Evolutionary conservation across 2,113 vertebrate species (phyloP).

Genomic region (Eptatretus burgeri): DNA sequence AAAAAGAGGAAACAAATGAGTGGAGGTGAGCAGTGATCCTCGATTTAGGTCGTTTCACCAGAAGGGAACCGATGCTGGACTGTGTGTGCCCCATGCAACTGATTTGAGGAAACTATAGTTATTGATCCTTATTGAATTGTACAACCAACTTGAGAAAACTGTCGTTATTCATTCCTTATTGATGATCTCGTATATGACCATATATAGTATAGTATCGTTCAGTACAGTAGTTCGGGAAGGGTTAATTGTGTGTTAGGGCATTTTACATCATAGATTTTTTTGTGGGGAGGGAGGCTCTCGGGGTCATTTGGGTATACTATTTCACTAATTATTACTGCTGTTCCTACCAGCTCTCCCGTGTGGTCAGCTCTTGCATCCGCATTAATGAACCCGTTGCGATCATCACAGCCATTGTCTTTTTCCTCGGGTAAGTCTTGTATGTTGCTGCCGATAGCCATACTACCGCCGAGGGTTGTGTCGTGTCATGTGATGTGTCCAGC

Average conservation of each 20-base stretch:
- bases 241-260: neutral
- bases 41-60: no score
- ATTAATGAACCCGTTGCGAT: conserved; percentile 63
- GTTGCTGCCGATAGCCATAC: neutral
- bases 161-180: neutral
- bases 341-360: conserved; percentile 43
- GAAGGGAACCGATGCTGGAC: no score
- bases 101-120: neutral
- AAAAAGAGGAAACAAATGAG: no score
- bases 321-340: conserved; percentile 11
- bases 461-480: neutral
- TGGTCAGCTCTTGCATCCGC: conserved; percentile 70
- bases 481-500: neutral
- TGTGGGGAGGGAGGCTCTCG: neutral
- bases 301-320: conserved; percentile 12
- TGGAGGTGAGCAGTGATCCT: no score
- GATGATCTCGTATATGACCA: neutral
- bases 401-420: conserved; percentile 54
- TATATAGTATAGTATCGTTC: neutral
- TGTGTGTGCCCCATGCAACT: no score
- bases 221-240: neutral
- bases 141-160: neutral
- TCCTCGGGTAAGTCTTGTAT: conserved; percentile 45
- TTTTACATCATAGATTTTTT: neutral
- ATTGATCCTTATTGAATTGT: neutral